Evolutionary conservation across 1,140 invertebrate species (phyloP), one percentile per base, ranked within the genome.

Genomic region (Heterodera carotae): DNA sequence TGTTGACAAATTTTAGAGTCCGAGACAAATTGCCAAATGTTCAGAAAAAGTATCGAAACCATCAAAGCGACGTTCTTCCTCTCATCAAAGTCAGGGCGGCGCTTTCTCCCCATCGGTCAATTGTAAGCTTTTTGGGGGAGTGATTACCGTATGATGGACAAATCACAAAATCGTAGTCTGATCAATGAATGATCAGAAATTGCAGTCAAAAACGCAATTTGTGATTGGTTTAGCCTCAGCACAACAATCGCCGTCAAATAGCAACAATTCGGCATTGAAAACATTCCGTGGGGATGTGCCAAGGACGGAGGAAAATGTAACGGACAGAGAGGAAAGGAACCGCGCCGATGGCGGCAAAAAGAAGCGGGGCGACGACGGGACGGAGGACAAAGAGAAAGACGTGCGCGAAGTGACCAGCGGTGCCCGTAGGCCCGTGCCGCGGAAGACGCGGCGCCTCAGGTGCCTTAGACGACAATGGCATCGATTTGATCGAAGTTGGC

Each of bases 381-480:
- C 48, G 48, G 48, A 15, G 48, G 39, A n/a, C n/a, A n/a, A 43
- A 43, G 48, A 12, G 48, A 25, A n/a, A 10, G 27, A 66, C 25
- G 29, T 1, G 62, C 33, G 62, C 62, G 62, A 27, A 27, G 62
- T 29, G 62, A 66, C 62, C 25, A 66, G 62, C 33, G 62, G 62
- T 0, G 33, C 8, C 27, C 8, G 25, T 1, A 31, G 33, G 62
- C 27, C 29, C 29, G 33, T 66, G 62, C 62, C 62, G 62, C 27
- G 29, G 29, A 66, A 66, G 62, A 66, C 62, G 62, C 62, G 62
- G 8, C 62, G 62, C 6, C 62, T 66, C n/a, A 66, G 62, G 48
- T 56, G 48, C 0, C 12, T 22, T 3, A 12, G 22, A 25, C n/a
- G 1, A 62, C 7, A 62, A 62, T 62, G 18, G n/a, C n/a, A 62